Evolutionary conservation across 2,113 vertebrate genomes (phyloP), one percentile per base, ranked within the genome.

Genomic region (Nestor notabilis): DNA sequence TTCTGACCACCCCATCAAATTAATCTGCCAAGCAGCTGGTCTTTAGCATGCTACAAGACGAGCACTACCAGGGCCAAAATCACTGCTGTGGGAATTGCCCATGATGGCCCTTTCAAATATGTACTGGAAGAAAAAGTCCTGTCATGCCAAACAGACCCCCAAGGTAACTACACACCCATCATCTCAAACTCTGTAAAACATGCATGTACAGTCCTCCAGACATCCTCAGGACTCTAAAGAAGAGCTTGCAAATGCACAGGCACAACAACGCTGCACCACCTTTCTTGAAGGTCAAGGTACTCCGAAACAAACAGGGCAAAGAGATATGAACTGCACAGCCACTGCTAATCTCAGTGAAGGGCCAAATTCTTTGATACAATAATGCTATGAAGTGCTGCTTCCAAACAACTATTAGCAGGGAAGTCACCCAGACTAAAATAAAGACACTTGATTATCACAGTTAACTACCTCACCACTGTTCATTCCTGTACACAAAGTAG

Each of bases 81-180:
- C 31, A 49, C 18, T 28, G 55, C 50, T 55, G 43, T 2, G 5
- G 35, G 35, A 79, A 79, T 72, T 35, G 49, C 33, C 50, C 19
- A 81, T 0, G 0, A 83, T n/a, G 10, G 13, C 46, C 28, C 49
- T 63, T 70, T 23, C 63, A 49, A 13, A 60, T 8, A 44, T 1
- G 21, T 2, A 56, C 10, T 0, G 1, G 11, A 90, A 83, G 31
- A 5, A 16, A 9, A 68, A 90, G 46, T 43, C 46, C 55, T 75
- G 41, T 31, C 13, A 10, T 12, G 17, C 29, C 35, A 93, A 66
- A 65, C 19, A 63, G 0, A 37, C 7, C 21, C 6, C 7, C 18
- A 70, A 28, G 37, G 31, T 84, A 75, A 60, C 31, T 47, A n/a
- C 15, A 65, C 9, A 43, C 18, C 9, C 44, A 41, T 37, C 47